These are phyloP conservation scores for Caenorhabditis elegans DNA, from an alignment of 1,140 invertebrate genomes.

Conservation along the genomic window WBcel235 BX284606.5:9793501-9794000, in stretches of 20 bases:
- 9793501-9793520: not conserved
- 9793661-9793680: conserved; percentile 16
- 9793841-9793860: not conserved
- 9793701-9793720: not conserved
- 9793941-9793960: too few relatives aligned
- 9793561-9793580: too few relatives aligned
- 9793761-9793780: not conserved
- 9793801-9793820: conserved; percentile 7
- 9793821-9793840: not conserved
- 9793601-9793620: not conserved
- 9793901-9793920: not conserved
- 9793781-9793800: conserved; percentile 8
- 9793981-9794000: too few relatives aligned
- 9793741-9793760: not conserved
- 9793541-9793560: too few relatives aligned
- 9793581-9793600: not conserved
- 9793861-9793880: conserved; percentile 15
- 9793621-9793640: conserved; percentile 26
- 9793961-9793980: too few relatives aligned
- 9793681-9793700: not conserved
- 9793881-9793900: conserved; percentile 2
- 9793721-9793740: too few relatives aligned
- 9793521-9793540: not conserved
- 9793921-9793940: not conserved
- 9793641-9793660: not conserved